Conservation (phyloP, 2,888 invertebrate genomes). For the Caenorhabditis sp. region DNA sequence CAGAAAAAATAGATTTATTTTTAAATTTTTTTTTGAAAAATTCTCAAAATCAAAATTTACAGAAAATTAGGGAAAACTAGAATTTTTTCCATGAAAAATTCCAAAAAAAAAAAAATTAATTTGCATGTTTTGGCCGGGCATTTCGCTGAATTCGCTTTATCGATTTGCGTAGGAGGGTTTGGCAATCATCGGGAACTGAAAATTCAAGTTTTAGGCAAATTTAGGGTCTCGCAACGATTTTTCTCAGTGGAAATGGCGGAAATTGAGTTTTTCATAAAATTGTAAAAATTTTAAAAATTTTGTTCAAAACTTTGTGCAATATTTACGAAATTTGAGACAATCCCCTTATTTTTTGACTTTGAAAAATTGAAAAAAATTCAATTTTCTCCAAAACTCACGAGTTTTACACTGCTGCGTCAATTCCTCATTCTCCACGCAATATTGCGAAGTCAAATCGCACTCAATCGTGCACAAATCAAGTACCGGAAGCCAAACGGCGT, state of each 20-base stretch:
- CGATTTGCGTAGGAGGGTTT: slow-evolving; percentile 53
- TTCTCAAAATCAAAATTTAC: too few species aligned
- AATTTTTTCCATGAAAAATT: neutral
- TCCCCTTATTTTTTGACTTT: too few species aligned
- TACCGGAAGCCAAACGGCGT: slow-evolving; percentile 82
- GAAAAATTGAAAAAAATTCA: too few species aligned
- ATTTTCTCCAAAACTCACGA: slow-evolving; percentile 66
- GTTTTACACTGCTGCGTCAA: slow-evolving; percentile 77
- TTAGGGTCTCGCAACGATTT: too few species aligned
- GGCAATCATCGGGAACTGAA: slow-evolving; percentile 70
- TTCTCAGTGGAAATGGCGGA: neutral
- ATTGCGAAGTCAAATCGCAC: slow-evolving; percentile 74
- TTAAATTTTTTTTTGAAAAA: neutral
- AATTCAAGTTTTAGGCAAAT: neutral
- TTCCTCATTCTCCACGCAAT: slow-evolving; percentile 81
- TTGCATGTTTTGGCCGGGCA: slow-evolving; percentile 21
- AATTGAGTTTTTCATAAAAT: too few species aligned
- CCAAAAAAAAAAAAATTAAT: slow-evolving; percentile 14
- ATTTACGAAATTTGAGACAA: too few species aligned
- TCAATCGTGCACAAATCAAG: slow-evolving; percentile 77
- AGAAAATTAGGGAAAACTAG: neutral
- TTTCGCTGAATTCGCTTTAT: slow-evolving; percentile 50
- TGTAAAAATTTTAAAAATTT: neutral
- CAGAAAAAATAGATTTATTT: neutral
- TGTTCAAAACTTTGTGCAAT: neutral